phyloP scores from a whole-genome alignment of 1,140 invertebrate species.

The Scaptomyza pallida region DNA sequence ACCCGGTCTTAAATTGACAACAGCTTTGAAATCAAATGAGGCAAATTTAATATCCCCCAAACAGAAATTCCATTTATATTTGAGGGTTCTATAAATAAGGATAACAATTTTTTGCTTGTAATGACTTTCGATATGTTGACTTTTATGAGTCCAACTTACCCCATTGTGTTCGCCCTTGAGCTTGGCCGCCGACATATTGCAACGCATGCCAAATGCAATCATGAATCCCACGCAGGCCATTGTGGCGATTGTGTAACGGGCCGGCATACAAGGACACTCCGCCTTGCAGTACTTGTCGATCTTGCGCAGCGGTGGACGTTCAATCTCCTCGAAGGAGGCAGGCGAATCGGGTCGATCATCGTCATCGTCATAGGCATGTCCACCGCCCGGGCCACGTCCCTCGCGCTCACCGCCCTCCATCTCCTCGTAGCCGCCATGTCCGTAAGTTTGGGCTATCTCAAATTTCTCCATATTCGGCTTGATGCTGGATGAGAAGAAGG shows the following conservation, averaged over 20 bases:
- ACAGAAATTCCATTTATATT: background rate
- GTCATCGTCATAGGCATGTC: constrained; percentile 83
- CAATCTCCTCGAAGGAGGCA: constrained; percentile 88
- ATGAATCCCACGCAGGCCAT: constrained; percentile 95
- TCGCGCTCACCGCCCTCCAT: constrained; percentile 85
- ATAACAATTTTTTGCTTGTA: too few relatives aligned
- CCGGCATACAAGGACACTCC: constrained; percentile 94
- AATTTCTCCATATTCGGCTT: constrained; percentile 86
- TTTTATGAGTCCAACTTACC: constrained; percentile 68
- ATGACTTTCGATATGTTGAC: too few relatives aligned
- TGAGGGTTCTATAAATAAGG: background rate
- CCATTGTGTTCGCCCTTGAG: constrained; percentile 87
- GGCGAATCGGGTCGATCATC: constrained; percentile 88
- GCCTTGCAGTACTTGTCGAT: constrained; percentile 95
- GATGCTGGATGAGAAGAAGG: constrained; percentile 52
- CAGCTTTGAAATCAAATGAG: constrained; percentile 53
- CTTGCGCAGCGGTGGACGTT: constrained; percentile 92
- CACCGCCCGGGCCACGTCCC: constrained; percentile 84
- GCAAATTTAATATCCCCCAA: constrained; percentile 45
- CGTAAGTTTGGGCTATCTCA: constrained; percentile 85
- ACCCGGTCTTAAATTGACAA: constrained; percentile 58
- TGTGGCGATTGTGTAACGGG: constrained; percentile 94
- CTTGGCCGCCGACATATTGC: constrained; percentile 98
- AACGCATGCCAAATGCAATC: constrained; percentile 97
- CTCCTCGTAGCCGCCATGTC: constrained; percentile 85